phyloP scores from a whole-genome alignment of 1,140 invertebrate species.

The Zeugodacus cucurbitae region DNA sequence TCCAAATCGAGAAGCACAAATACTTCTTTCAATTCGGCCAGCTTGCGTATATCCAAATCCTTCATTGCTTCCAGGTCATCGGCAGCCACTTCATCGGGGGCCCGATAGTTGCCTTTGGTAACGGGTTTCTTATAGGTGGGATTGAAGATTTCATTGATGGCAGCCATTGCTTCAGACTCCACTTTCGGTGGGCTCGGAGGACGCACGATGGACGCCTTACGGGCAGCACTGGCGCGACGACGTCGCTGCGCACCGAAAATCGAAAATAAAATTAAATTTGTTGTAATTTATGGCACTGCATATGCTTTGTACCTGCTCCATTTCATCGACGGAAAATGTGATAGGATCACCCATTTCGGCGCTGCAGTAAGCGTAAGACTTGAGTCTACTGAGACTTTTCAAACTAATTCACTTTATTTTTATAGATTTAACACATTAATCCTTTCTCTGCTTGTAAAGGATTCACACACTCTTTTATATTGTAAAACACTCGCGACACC shows the following conservation, averaged over 20 bases:
- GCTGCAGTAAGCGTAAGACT: background rate
- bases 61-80: conserved; percentile 66
- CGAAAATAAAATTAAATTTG: background rate
- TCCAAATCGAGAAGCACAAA: conserved; percentile 72
- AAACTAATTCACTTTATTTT: background rate
- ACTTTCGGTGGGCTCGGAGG: conserved; percentile 45
- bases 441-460: background rate
- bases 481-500: background rate
- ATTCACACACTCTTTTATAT: background rate
- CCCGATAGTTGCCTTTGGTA: conserved; percentile 65
- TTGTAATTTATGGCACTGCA: background rate
- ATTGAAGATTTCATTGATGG: conserved; percentile 67
- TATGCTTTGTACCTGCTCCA: conserved; percentile 56
- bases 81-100: conserved; percentile 69
- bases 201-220: conserved; percentile 54
- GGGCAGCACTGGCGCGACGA: conserved; percentile 44
- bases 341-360: conserved; percentile 56
- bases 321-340: conserved; percentile 54
- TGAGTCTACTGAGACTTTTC: background rate
- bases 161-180: conserved; percentile 64
- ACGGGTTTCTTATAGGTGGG: conserved; percentile 60
- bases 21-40: conserved; percentile 71
- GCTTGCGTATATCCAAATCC: conserved; percentile 70
- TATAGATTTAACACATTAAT: background rate
- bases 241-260: conserved; percentile 37